These are phyloP conservation scores for Lepidurus couesii DNA, from an alignment of 1,140 invertebrate genomes.

Conservation along the genomic window DNA sequence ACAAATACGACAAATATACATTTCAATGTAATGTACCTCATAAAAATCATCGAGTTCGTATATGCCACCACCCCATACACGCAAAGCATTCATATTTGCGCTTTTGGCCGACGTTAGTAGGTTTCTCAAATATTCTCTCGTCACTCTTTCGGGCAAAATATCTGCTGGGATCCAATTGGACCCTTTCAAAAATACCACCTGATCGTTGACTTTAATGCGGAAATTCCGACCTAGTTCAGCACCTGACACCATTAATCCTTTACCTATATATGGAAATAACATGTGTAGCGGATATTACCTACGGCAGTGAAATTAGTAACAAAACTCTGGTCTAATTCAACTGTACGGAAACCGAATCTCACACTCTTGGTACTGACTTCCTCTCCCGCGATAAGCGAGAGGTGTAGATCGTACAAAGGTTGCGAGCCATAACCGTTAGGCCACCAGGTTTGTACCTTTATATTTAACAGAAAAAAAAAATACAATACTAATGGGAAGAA, in stretches of 20 bases:
- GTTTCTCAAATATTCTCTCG: slow-evolving; percentile 46
- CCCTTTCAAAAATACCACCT: slow-evolving; percentile 91
- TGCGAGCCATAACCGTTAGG: slow-evolving; percentile 88
- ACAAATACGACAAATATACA: not conserved
- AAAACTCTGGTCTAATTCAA: slow-evolving; percentile 66
- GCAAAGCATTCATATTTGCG: slow-evolving; percentile 85
- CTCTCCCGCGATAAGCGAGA: slow-evolving; percentile 51
- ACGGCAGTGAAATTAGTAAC: not conserved
- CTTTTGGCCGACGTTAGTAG: slow-evolving; percentile 67
- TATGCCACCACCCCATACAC: slow-evolving; percentile 95
- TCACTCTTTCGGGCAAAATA: slow-evolving; percentile 72
- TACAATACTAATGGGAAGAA: not conserved
- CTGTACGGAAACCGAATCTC: slow-evolving; percentile 77
- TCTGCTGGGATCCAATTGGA: slow-evolving; percentile 92
- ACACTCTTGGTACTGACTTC: slow-evolving; percentile 43
- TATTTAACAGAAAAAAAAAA: not conserved
- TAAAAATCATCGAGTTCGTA: slow-evolving; percentile 94
- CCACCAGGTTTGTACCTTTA: slow-evolving; percentile 73
- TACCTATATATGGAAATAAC: not conserved
- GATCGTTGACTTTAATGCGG: slow-evolving; percentile 80
- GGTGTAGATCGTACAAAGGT: slow-evolving; percentile 57
- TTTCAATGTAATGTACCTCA: slow-evolving; percentile 49
- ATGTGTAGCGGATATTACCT: slow-evolving; percentile 28
- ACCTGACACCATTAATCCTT: not conserved
- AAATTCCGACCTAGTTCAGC: slow-evolving; percentile 63